Evolutionary conservation across 2,888 invertebrate genomes (phyloP), one percentile per base, ranked within the genome.

Genomic region (Subacronicta megacephala): DNA sequence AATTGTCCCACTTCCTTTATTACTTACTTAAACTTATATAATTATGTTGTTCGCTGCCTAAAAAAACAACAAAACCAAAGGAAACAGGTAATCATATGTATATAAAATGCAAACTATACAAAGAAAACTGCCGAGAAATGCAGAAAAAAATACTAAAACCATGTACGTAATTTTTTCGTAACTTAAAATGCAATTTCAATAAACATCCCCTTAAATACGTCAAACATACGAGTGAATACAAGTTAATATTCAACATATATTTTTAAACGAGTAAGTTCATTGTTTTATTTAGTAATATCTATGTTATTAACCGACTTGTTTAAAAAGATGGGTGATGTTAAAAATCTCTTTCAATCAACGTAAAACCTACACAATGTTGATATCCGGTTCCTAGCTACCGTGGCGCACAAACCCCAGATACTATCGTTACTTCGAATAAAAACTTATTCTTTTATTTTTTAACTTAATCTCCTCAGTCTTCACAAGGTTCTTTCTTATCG

Each of bases 401-500:
- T 37, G 35, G 38, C 38, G 26, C 29, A 44, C 42, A 38, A 41
- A 18, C 31, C 43, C 40, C 41, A 33, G 40, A 44, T 41, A 45
- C 20, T 31, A n/a, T 3, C 12, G 29, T 7, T 43, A 37, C 37
- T 45, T 16, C 15, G 38, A 20, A 7, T 15, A 29, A 23, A 31
- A 46, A 42, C 12, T 10, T 26, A 36, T 40, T 26, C 9, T 56
- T 50, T 45, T 64, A 56, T 57, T 56, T 58, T 73, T 77, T 84
- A 82, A 83, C 78, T 83, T 85, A 85, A 78, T 64, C 71, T 59
- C 85, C 76, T 88, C 85, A 85, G 83, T 88, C 88, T 87, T 87
- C 85, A 54, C 78, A 65, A 78, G 79, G 78, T 78, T 87, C 83
- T 63, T 73, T 82, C 80, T 82, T 77, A 75, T 80, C 78, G 79